A percentile compares a stretch with the other conserved stretches of the same genome.
Conservation (phyloP, 2,113 vertebrate genomes). For the Odocoileus hemionus region DNA sequence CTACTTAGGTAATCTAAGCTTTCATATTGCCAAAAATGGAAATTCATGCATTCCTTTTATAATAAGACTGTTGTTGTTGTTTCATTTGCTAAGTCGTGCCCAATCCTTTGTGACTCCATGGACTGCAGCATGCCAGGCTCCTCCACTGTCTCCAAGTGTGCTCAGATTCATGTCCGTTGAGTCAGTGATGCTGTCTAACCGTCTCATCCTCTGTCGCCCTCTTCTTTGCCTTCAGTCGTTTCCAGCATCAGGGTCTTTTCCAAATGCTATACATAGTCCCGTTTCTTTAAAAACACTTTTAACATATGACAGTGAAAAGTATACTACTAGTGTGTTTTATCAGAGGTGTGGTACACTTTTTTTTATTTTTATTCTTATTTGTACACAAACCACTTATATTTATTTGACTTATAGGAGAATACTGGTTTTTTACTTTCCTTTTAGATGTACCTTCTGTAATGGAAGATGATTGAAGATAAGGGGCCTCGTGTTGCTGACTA, state of each 20-base stretch:
- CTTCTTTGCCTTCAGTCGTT: background rate
- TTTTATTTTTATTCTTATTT: constrained; percentile 13
- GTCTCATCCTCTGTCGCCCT: background rate
- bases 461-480: constrained; percentile 99
- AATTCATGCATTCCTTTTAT: constrained; percentile 23
- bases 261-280: background rate
- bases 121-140: background rate
- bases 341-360: background rate
- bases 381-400: background rate
- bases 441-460: constrained; percentile 84
- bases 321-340: background rate
- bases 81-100: background rate
- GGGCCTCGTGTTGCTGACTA: constrained; percentile 98
- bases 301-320: background rate
- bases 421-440: constrained; percentile 20
- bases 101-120: background rate
- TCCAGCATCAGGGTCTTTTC: background rate
- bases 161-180: background rate
- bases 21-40: background rate
- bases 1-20: background rate
- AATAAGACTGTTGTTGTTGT: background rate
- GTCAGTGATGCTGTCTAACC: background rate
- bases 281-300: background rate
- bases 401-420: background rate
- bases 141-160: background rate